Evolutionary conservation across 2,797 vertebrate genomes (phyloP), one percentile per base, ranked within the genome.

Genomic region (Rhyacichthys aspro): DNA sequence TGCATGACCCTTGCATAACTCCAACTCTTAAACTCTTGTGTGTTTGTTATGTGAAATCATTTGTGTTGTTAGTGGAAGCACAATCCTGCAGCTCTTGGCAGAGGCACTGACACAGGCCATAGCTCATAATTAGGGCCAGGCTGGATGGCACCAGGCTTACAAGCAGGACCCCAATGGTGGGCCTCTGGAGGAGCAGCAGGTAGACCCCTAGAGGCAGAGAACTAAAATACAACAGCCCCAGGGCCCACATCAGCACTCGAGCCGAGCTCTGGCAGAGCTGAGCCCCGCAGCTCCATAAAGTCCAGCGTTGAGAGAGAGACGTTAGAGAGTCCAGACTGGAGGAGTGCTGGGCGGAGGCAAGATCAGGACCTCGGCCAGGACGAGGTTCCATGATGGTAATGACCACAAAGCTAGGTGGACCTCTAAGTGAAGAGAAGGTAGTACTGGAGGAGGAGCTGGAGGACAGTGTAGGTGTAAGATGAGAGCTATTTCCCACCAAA

Each of bases 341-440:
- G 0, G 95, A 94, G 66, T 61, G 78, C n/a, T n/a, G n/a, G n/a
- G n/a, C n/a, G n/a, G n/a, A n/a, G n/a, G n/a, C n/a, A n/a, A n/a
- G n/a, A n/a, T n/a, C n/a, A n/a, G n/a, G n/a, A n/a, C n/a, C n/a
- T n/a, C n/a, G 43, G 7, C 8, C 11, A 70, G 89, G 72, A 19
- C 93, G 86, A 76, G 96, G 94, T 86, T 98, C 96, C 95, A 98
- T 93, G 83, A 98, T 96, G 18, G 96, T 98, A 74, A 98, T 97
- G 46, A 98, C 95, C 82, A 98, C 89, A 62, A 96, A 97, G 74
- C 95, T 97, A 50, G 96, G 94, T 9, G 94, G 94, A 0, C 92
- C 75, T 1, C 83, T 74, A 67, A 89, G 74, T 61, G 88, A 87
- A 45, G 69, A 94, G 88, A 79, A 96, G 81, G 0, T 65, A 3